phyloP scores from a whole-genome alignment of 1,140 invertebrate genomes.

The Mya arenaria region DNA sequence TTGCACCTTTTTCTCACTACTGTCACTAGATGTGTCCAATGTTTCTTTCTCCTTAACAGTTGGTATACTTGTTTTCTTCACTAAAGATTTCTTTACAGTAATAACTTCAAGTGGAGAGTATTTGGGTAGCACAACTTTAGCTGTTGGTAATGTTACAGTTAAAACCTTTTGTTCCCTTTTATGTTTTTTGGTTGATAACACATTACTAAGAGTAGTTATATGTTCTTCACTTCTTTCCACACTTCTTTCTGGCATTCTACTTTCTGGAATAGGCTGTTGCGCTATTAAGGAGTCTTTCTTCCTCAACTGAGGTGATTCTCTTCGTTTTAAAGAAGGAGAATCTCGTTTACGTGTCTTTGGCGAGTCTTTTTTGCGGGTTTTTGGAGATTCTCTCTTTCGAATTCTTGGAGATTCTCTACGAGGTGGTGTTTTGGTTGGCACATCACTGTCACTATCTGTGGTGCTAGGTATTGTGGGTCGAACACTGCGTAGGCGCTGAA shows the following conservation, averaged over 20 bases:
- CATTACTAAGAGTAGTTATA: slow-evolving; percentile 26
- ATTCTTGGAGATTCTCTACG: slow-evolving; percentile 44
- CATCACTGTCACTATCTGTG: slow-evolving; percentile 51
- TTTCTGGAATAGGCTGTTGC: slow-evolving; percentile 7
- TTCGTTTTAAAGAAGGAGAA: slow-evolving; percentile 37
- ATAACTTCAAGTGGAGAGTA: slow-evolving; percentile 60
- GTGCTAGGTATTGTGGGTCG: slow-evolving; percentile 35
- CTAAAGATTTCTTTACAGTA: too few species aligned
- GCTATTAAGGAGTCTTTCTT: slow-evolving; percentile 35
- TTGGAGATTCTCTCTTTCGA: slow-evolving; percentile 52
- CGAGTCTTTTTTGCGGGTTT: slow-evolving; percentile 46
- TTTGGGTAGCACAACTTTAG: slow-evolving; percentile 61
- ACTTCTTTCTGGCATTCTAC: slow-evolving; percentile 6
- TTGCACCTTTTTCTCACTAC: slow-evolving; percentile 1
- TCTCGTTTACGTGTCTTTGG: slow-evolving; percentile 31
- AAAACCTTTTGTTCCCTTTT: slow-evolving; percentile 3
- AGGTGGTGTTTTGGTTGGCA: slow-evolving; percentile 35
- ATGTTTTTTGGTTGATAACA: background rate
- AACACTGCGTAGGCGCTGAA: slow-evolving; percentile 40
- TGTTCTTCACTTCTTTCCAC: slow-evolving; percentile 45
- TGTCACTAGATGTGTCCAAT: background rate
- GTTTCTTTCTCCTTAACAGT: background rate
- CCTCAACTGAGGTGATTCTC: slow-evolving; percentile 21
- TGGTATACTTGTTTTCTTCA: too few species aligned
- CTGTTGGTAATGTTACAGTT: slow-evolving; percentile 62